phyloP scores from a whole-genome alignment of 2,888 invertebrate species.

The Desoria tigrina region DNA sequence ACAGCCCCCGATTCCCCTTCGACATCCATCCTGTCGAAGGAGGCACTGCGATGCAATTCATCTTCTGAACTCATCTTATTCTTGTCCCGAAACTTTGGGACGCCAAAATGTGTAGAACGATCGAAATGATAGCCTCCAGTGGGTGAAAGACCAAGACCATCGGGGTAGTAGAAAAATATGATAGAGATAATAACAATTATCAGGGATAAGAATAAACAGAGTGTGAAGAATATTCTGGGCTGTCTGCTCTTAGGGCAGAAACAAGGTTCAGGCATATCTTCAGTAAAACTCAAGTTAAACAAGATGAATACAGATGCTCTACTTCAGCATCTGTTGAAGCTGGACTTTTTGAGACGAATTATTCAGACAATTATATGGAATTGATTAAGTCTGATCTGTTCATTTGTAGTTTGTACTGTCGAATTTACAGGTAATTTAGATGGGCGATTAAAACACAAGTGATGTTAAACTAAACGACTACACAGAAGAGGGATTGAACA shows the following conservation, averaged over 20 bases:
- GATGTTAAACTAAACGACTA: too few species aligned
- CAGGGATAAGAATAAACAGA: constrained; percentile 49
- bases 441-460: too few species aligned
- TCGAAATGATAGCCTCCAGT: background rate
- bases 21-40: background rate
- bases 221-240: constrained; percentile 51
- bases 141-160: constrained; percentile 23
- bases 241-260: constrained; percentile 41
- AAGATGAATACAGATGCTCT: too few species aligned
- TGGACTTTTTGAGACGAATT: too few species aligned
- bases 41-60: background rate
- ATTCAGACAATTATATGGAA: too few species aligned
- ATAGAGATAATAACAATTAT: constrained; percentile 49
- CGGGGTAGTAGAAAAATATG: constrained; percentile 51
- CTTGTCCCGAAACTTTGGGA: background rate
- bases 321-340: too few species aligned
- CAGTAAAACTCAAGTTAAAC: background rate
- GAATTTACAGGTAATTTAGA: too few species aligned
- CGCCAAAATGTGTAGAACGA: background rate
- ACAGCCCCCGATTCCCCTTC: background rate
- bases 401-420: too few species aligned
- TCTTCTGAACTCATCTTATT: background rate
- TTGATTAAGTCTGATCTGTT: too few species aligned
- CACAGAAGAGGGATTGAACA: too few species aligned
- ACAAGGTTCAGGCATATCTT: constrained; percentile 36